phyloP scores from a whole-genome alignment of 2,888 invertebrate species.

The Physocephala rufipes region DNA sequence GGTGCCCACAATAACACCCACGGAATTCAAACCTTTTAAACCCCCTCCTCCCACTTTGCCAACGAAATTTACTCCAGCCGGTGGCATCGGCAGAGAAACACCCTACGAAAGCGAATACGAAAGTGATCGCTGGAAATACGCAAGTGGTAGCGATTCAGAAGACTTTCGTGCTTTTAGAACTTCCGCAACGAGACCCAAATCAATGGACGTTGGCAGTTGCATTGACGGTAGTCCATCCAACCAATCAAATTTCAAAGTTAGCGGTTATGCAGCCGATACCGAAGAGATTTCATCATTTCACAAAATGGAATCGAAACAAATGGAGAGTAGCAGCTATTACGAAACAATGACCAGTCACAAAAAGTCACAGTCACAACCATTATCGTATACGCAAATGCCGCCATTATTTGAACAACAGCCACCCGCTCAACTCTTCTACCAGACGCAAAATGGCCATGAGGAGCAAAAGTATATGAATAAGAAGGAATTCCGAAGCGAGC shows the following conservation, averaged over 20 bases:
- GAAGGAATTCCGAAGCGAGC: slow-evolving; percentile 55
- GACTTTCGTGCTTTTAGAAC: slow-evolving; percentile 71
- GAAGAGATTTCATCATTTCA: slow-evolving; percentile 70
- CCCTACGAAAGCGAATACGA: slow-evolving; percentile 75
- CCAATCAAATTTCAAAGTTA: slow-evolving; percentile 57
- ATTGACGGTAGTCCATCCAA: slow-evolving; percentile 59
- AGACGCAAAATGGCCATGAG: slow-evolving; percentile 47
- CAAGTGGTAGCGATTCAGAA: slow-evolving; percentile 72
- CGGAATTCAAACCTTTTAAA: slow-evolving; percentile 53
- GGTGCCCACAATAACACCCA: slow-evolving; percentile 69
- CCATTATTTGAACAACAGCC: slow-evolving; percentile 28
- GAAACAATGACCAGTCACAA: slow-evolving; percentile 33
- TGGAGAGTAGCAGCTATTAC: slow-evolving; percentile 55
- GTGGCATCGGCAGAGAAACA: slow-evolving; percentile 68
- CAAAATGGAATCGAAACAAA: slow-evolving; percentile 56
- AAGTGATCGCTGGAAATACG: slow-evolving; percentile 74
- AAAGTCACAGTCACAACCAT: slow-evolving; percentile 38
- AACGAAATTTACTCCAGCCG: slow-evolving; percentile 65
- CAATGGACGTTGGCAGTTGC: slow-evolving; percentile 68
- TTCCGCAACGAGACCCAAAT: slow-evolving; percentile 68
- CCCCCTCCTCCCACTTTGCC: slow-evolving; percentile 71
- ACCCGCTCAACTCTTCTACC: slow-evolving; percentile 51
- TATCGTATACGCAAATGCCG: slow-evolving; percentile 44
- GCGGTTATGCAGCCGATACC: slow-evolving; percentile 77
- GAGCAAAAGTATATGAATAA: slow-evolving; percentile 44